These are phyloP conservation scores for Tetranychus truncatus DNA, from an alignment of 2,888 invertebrate species.

Conservation along the genomic window DNA sequence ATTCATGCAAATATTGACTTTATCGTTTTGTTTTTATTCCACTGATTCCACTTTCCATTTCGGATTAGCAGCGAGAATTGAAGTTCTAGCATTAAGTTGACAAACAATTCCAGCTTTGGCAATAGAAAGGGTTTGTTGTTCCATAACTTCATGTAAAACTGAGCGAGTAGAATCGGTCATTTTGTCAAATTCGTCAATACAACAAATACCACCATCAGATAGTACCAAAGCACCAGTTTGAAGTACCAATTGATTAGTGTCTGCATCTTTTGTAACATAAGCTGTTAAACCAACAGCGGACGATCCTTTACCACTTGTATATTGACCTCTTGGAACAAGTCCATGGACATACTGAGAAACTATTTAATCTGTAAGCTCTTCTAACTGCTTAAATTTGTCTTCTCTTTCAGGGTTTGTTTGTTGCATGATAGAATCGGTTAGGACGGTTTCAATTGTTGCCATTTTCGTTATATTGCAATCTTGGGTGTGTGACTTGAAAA, in stretches of 20 bases:
- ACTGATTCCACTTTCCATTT: constrained; percentile 58
- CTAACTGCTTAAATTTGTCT: too few species aligned
- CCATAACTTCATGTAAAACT: constrained; percentile 88
- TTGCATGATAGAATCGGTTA: too few species aligned
- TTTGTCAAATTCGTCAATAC: constrained; percentile 98
- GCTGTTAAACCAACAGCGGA: constrained; percentile 86
- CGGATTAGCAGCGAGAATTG: constrained; percentile 92
- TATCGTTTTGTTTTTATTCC: constrained; percentile 93
- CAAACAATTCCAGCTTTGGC: constrained; percentile 99
- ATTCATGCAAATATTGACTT: constrained; percentile 29
- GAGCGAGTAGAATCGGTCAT: constrained; percentile 95
- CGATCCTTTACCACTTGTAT: constrained; percentile 93
- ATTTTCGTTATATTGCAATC: too few species aligned
- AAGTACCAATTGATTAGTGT: constrained; percentile 74
- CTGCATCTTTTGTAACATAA: constrained; percentile 77
- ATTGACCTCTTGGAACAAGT: constrained; percentile 89
- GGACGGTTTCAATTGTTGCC: too few species aligned
- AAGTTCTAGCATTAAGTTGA: constrained; percentile 91
- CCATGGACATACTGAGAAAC: constrained; percentile 58
- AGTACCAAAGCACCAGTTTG: constrained; percentile 91
- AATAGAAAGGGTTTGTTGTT: constrained; percentile 94
- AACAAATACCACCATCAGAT: constrained; percentile 95
- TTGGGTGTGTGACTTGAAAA: too few species aligned
- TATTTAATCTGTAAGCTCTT: too few species aligned
- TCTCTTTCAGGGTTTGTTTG: too few species aligned